Evolutionary conservation across 2,888 invertebrate species (phyloP).

Genomic region (Argyresthia albistria): DNA sequence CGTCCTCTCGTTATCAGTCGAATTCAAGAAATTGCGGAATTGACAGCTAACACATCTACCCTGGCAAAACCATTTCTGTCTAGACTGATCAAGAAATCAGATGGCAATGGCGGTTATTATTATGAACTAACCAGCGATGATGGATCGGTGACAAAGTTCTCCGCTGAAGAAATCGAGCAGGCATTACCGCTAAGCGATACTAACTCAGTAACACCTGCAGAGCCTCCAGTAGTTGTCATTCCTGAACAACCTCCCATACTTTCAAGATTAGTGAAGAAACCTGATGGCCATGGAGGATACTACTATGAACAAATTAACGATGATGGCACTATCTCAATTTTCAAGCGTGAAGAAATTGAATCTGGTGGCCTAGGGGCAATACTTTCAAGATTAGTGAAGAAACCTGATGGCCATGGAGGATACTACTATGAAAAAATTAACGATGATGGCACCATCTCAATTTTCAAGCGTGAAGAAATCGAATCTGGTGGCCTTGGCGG

Average conservation of each 20-base stretch:
- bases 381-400: background rate
- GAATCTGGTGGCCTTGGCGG: too few species aligned
- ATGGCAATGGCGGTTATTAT: background rate
- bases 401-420: background rate
- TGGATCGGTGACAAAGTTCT: background rate
- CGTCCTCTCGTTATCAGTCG: too few species aligned
- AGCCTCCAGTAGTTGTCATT: background rate
- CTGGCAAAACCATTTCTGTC: background rate
- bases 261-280: background rate
- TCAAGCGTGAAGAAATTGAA: too few species aligned
- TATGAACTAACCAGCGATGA: constrained; percentile 2
- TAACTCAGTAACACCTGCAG: background rate
- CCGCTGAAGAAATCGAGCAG: background rate
- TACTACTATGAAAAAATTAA: background rate
- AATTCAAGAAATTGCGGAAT: too few species aligned
- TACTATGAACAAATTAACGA: background rate
- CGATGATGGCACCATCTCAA: background rate
- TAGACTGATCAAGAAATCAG: too few species aligned
- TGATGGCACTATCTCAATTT: background rate
- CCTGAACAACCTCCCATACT: too few species aligned
- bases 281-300: background rate
- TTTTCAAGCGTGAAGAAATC: background rate
- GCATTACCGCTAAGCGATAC: background rate
- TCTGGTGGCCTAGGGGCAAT: too few species aligned
- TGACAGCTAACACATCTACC: background rate